phyloP scores from a whole-genome alignment of 2,888 invertebrate species.

The Piscicola geometra region DNA sequence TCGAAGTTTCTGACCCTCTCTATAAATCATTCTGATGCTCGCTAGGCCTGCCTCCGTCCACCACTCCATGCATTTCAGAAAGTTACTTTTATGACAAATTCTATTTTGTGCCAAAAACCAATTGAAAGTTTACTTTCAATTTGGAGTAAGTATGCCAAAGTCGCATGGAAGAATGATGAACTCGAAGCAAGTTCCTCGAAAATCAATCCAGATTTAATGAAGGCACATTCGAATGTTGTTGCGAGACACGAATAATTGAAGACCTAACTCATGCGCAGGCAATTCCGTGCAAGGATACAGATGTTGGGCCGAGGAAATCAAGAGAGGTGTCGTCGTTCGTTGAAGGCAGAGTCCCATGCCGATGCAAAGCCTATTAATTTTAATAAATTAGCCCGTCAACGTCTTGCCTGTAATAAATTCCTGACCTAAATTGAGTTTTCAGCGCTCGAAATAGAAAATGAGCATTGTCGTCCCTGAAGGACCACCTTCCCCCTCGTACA shows the following conservation, averaged over 20 bases:
- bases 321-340: neutral
- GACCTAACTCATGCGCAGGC: neutral
- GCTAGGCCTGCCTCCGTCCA: neutral
- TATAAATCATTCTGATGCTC: neutral
- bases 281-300: neutral
- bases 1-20: neutral
- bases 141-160: too few relatives aligned
- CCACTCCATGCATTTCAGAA: too few relatives aligned
- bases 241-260: neutral
- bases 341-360: neutral
- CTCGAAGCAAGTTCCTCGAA: too few relatives aligned
- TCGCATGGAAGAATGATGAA: too few relatives aligned
- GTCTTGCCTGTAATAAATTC: slow-evolving; percentile 36
- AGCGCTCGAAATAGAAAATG: slow-evolving; percentile 34
- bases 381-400: slow-evolving; percentile 40
- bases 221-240: too few relatives aligned
- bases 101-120: too few relatives aligned
- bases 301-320: neutral
- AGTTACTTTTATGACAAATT: too few relatives aligned
- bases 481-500: neutral
- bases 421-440: slow-evolving; percentile 39
- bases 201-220: too few relatives aligned
- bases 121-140: too few relatives aligned
- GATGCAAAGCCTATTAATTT: slow-evolving; percentile 40
- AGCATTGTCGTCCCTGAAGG: slow-evolving; percentile 26